phyloP scores from a whole-genome alignment of 2,888 invertebrate genomes.

The Microchrysa polita region DNA sequence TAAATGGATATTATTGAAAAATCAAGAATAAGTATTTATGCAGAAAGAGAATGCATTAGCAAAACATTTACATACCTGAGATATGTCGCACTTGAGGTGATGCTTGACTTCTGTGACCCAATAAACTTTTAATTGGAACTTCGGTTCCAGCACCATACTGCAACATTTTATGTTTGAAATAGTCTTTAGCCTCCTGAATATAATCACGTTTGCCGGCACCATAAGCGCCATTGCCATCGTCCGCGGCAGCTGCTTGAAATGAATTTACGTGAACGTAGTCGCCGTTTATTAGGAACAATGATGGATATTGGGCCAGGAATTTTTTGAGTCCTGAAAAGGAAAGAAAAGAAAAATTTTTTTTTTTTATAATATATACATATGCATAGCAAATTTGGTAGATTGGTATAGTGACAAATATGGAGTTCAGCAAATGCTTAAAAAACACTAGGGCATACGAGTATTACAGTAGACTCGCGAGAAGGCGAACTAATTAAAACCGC shows the following conservation, averaged over 20 bases:
- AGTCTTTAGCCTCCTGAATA: conserved; percentile 96
- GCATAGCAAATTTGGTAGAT: too few relatives aligned
- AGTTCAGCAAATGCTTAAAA: too few relatives aligned
- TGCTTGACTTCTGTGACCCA: conserved; percentile 96
- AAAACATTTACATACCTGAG: conserved; percentile 72
- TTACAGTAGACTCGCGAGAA: too few relatives aligned
- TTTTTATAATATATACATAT: too few relatives aligned
- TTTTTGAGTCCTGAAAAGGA: conserved; percentile 81
- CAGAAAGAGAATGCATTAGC: conserved; percentile 10
- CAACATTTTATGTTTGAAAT: conserved; percentile 93
- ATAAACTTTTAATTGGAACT: conserved; percentile 94
- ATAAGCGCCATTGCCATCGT: conserved; percentile 64
- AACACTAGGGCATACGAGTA: too few relatives aligned
- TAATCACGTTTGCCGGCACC: conserved; percentile 81
- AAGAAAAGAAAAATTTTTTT: conserved; percentile 36
- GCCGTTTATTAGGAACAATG: conserved; percentile 93
- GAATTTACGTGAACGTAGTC: conserved; percentile 89
- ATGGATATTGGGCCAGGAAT: conserved; percentile 95
- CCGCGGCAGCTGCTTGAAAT: conserved; percentile 74
- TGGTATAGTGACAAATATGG: too few relatives aligned
- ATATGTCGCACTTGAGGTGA: conserved; percentile 97
- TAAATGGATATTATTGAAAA: too few relatives aligned
- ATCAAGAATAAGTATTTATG: too few relatives aligned
- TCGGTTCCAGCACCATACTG: conserved; percentile 96
- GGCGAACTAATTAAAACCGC: too few relatives aligned